These are phyloP conservation scores for Acrobasis suavella DNA, from an alignment of 2,888 invertebrate genomes.

Conservation along the genomic window DNA sequence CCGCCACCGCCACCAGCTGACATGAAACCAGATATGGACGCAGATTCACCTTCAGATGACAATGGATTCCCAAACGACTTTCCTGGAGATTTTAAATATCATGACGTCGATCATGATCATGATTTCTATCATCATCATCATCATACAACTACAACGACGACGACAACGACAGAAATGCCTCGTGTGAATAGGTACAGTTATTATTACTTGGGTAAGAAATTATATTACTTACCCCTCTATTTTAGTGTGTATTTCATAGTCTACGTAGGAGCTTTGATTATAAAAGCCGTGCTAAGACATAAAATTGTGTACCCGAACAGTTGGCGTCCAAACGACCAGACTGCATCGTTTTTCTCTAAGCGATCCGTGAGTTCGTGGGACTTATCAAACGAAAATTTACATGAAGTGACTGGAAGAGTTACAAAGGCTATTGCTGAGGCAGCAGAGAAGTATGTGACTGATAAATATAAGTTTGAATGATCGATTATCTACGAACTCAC, in stretches of 20 bases:
- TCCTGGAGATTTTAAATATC: conserved; percentile 68
- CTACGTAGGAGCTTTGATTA: conserved; percentile 87
- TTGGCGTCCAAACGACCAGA: conserved; percentile 67
- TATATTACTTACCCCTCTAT: conserved; percentile 89
- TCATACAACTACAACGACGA: conserved; percentile 64
- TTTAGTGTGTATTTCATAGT: conserved; percentile 88
- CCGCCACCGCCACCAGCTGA: conserved; percentile 52
- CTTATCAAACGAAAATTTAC: conserved; percentile 73
- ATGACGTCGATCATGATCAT: conserved; percentile 64
- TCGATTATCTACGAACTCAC: conserved; percentile 17
- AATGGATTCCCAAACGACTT: conserved; percentile 74
- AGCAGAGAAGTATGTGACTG: conserved; percentile 64
- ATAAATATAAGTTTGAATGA: conserved; percentile 34
- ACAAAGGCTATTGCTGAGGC: conserved; percentile 68
- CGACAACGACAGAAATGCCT: conserved; percentile 78
- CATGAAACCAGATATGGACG: conserved; percentile 50
- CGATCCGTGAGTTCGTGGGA: conserved; percentile 70
- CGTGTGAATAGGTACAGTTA: conserved; percentile 86
- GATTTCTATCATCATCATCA: conserved; percentile 60
- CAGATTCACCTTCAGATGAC: conserved; percentile 54
- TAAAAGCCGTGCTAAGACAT: conserved; percentile 88
- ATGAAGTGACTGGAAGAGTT: conserved; percentile 73
- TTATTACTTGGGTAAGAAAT: conserved; percentile 88
- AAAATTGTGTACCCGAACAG: conserved; percentile 86
- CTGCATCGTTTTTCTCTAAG: conserved; percentile 69